Evolutionary conservation across 1,140 invertebrate species (phyloP), one percentile per base, ranked within the genome.

Genomic region (Habropoda laboriosa): DNA sequence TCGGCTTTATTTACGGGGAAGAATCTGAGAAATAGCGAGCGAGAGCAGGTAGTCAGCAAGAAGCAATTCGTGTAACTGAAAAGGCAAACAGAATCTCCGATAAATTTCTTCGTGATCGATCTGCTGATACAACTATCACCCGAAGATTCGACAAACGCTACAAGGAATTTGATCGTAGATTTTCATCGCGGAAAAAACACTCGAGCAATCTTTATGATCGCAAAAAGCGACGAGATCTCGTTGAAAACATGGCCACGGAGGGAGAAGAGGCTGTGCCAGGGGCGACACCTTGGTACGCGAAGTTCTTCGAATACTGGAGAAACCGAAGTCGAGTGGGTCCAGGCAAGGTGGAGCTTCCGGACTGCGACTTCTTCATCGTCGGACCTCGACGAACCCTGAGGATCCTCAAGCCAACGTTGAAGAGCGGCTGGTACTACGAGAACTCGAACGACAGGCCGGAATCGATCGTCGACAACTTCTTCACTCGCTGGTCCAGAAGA

Each of bases 391-490:
- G 92, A 12, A 90, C 90, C 3, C 42, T 93, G 40, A 85, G 92
- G 12, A 81, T 93, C 16, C 70, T 93, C 2, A 80, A 82, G 2
- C 92, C 92, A 7, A 57, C 81, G 1, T 35, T 90, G 18, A 88
- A 84, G 45, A 83, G 85, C 68, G 82, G 78, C 5, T 75, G 79
- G 68, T 92, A 86, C 38, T 92, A 92, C 77, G 90, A 92, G 42
- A 89, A 81, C 32, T 61, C 83, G 1, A 82, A 70, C 24, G 87
- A 91, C 0, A 86, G 89, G 40, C 89, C 89, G 0, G 92, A 92
- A 63, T 91, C 91, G 1, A 79, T 93, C 24, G 89, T 91, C 61
- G 92, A 92, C n/a, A 92, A 93, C 68, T 93, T 93, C 73, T 91
- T 92, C 61, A 82, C 89, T 1, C 88, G 89, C 0, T 93, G 92